Evolutionary conservation across 1,140 invertebrate genomes (phyloP), one percentile per base, ranked within the genome.

Genomic region (Zaprionus gabonicus): DNA sequence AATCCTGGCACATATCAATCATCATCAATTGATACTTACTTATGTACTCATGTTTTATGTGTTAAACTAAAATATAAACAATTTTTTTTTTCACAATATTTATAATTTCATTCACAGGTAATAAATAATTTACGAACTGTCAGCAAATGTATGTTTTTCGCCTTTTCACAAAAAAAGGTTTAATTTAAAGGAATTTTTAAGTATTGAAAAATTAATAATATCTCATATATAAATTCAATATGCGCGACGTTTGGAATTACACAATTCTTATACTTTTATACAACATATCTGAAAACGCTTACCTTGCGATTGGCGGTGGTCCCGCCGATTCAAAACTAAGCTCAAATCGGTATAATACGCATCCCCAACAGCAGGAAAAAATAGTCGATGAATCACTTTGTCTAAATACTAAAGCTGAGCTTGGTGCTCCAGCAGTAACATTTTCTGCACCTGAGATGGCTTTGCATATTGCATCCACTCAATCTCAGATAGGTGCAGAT

Each of bases 281-380:
- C 57, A 23, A 36, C 20, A 59, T 59, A 59, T 58, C 31, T 31
- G 7, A 25, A 41, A 13, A 5, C 17, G 9, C 12, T 38, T 13
- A 12, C 56, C n/a, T 41, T 38, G 34, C 38, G 1, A 41, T 12
- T 23, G 15, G 20, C 25, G 34, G 20, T 23, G 23, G 31, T 34
- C 31, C 20, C 15, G 1, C 57, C 25, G 34, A 59, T 25, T 38
- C 17, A 5, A 36, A 59, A 59, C 3, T 25, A 59, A n/a, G 5
- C 23, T 15, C 20, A 25, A 59, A 38, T 38, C 34, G 34, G 12
- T 12, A 38, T n/a, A 59, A 41, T 7, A 4, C 23, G 7, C 34
- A 36, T 10, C 17, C 38, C 13, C 56, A 38, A 38, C 20, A 59
- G 13, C 34, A 59, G 17, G 34, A 59, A 41, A 59, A 59, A 38